Base-by-base conservation (phyloP, 2,888 invertebrate genomes). In the Apamea sordens region DNA sequence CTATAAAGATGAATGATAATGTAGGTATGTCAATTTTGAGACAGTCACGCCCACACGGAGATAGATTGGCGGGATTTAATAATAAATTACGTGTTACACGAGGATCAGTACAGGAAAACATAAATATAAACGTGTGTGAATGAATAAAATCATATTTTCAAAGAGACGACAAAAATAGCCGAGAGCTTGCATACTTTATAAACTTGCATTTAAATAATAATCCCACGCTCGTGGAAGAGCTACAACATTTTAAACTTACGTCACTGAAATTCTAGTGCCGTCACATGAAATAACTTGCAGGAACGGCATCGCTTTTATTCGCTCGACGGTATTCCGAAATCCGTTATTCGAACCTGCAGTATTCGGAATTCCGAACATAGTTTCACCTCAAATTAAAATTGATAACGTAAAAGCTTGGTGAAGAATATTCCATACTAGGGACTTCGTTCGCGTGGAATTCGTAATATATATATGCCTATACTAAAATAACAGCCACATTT, bases 201-300 rank as follows among this genome's bases (percentile, higher is more conserved):
- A 72, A 73, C 72, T 69, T 75, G 24, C 36, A 79, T 78, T 73
- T 65, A 70, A 56, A 73, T 36, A 59, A 78, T 64, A 65, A 79
- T 72, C 67, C 56, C 28, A 79, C 28, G 73, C 28, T 53, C 21
- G 8, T 10, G 44, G n/a, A 68, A 56, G 7, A 59, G 44, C 41
- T 56, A 79, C 50, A 53, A 53, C 21, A 61, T 81, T 85, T 76
- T 50, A 65, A 77, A 82, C 47, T 65, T 7, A 72, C 56, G 28
- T 81, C 59, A 74, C 44, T 32, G 70, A 85, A 74, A 71, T 64
- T 41, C 63, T 72, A 61, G 63, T 72, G 36, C 41, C n/a, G 68
- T 70, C 72, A 59, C 32, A 69, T 74, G 13, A 77, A 82, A 85
- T 85, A 76, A 76, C 76, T 73, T 61, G 64, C 59, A 80, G 47